These are phyloP conservation scores for Physocephala rufipes DNA, from an alignment of 2,888 invertebrate genomes.

Conservation along the genomic window DNA sequence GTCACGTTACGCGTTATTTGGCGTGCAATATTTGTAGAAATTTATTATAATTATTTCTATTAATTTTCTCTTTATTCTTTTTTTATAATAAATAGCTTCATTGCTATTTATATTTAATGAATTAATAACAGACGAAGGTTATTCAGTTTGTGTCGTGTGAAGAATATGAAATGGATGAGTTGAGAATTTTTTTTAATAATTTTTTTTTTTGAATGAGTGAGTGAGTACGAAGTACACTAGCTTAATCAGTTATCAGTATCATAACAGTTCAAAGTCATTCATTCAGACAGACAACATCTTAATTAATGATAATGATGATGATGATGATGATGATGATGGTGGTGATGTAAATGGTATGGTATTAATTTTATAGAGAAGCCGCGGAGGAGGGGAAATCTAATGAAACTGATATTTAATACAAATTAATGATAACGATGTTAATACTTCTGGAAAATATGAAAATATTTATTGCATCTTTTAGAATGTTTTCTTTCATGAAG, in stretches of 20 bases:
- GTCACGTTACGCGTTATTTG: too few species aligned
- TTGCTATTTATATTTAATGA: background rate
- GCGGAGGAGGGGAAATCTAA: too few species aligned
- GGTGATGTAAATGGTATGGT: too few species aligned
- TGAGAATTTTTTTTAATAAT: background rate
- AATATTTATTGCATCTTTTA: too few species aligned
- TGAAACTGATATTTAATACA: too few species aligned
- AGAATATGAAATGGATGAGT: constrained; percentile 10
- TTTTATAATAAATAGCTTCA: too few species aligned
- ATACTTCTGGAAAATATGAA: background rate
- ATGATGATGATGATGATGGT: background rate
- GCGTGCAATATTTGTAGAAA: background rate
- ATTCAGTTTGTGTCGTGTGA: background rate
- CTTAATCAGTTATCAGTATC: background rate
- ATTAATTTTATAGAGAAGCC: too few species aligned
- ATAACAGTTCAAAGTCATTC: constrained; percentile 28
- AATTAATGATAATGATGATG: background rate
- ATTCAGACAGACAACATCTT: background rate
- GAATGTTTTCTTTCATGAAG: too few species aligned
- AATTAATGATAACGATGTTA: background rate
- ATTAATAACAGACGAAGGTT: background rate
- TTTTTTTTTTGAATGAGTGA: background rate
- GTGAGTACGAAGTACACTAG: background rate
- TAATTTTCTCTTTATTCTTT: too few species aligned
- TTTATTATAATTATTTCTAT: background rate